These are phyloP conservation scores for Ptycholaimellus sp. DNA, from an alignment of 2,888 invertebrate genomes.

Conservation along the genomic window DNA sequence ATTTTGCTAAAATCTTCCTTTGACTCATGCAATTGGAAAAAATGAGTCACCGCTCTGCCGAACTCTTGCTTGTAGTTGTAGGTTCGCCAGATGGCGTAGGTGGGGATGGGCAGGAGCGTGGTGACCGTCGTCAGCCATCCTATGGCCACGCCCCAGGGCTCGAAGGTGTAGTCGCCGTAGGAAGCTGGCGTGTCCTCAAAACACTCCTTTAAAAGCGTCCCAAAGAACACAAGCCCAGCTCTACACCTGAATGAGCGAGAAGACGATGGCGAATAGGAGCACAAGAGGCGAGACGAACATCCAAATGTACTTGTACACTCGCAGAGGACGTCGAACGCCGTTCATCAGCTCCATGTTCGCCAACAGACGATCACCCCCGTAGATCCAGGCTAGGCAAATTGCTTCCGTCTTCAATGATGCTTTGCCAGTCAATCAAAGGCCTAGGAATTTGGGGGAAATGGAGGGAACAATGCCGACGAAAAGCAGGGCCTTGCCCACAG, in stretches of 20 bases:
- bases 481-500: slow-evolving; percentile 7
- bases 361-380: slow-evolving; percentile 5
- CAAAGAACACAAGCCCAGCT: too few species aligned
- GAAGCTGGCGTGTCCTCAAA: slow-evolving; percentile 20
- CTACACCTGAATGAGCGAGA: slow-evolving; percentile 23
- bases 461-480: slow-evolving; percentile 7
- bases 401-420: too few species aligned
- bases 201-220: too few species aligned
- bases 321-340: slow-evolving; percentile 9
- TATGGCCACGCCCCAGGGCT: slow-evolving; percentile 21
- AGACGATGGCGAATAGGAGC: slow-evolving; percentile 20
- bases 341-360: slow-evolving; percentile 10
- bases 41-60: too few species aligned
- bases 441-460: too few species aligned
- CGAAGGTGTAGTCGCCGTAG: slow-evolving; percentile 19
- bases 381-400: slow-evolving; percentile 7
- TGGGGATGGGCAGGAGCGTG: slow-evolving; percentile 22
- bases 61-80: too few species aligned
- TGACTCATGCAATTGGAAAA: too few species aligned
- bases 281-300: slow-evolving; percentile 20
- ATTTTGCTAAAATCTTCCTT: too few species aligned
- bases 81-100: slow-evolving; percentile 17
- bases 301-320: slow-evolving; percentile 23
- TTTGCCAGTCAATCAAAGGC: too few species aligned
- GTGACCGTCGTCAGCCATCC: slow-evolving; percentile 19